Percentiles rank a stretch among this genome's conserved stretches.
These are phyloP conservation scores for Psittacus erithacus DNA, from an alignment of 2,113 vertebrate genomes.

Conservation along the genomic window DNA sequence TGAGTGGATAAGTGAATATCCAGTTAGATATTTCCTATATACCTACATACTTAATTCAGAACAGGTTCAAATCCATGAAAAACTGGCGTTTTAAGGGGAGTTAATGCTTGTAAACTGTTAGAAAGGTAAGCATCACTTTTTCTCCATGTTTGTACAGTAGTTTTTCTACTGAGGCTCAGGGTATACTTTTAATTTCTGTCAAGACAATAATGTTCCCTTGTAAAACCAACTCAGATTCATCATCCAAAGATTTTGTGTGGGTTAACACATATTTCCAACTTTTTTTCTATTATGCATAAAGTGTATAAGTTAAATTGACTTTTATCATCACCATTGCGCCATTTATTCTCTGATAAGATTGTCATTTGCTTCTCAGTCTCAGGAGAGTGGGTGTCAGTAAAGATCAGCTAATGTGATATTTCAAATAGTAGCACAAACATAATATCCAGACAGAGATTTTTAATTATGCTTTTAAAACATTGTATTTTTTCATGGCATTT, in stretches of 20 bases:
- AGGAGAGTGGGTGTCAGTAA: rapidly evolving
- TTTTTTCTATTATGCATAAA: background rate
- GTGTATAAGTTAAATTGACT: background rate
- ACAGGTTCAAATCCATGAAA: background rate
- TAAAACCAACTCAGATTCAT: background rate
- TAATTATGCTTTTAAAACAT: background rate
- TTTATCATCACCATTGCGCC: background rate
- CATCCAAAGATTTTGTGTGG: background rate
- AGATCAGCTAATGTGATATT: background rate
- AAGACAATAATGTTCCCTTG: background rate
- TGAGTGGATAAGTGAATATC: background rate
- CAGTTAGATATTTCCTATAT: background rate
- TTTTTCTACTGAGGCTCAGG: background rate
- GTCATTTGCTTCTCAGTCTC: background rate
- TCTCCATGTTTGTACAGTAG: background rate
- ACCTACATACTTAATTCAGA: background rate
- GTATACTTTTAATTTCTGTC: background rate
- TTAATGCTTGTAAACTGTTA: background rate
- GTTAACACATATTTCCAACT: background rate
- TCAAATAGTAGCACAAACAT: background rate
- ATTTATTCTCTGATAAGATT: background rate
- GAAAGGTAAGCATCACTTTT: background rate
- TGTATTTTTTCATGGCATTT: background rate
- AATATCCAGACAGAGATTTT: background rate
- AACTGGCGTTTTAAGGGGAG: background rate